phyloP scores from a whole-genome alignment of 2,888 invertebrate genomes.

The Lycophotia porphyrea region DNA sequence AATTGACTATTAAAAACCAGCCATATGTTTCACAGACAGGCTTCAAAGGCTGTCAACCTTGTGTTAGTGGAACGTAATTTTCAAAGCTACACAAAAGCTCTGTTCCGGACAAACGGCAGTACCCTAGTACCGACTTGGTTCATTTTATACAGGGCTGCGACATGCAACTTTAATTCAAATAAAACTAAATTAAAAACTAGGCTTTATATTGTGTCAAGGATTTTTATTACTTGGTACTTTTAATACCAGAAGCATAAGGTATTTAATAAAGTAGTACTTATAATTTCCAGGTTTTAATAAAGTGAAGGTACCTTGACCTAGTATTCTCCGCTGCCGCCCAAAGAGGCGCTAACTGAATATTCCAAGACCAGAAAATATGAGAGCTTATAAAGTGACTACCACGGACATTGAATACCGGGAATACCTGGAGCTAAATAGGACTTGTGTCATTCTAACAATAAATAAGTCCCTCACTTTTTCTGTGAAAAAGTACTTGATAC shows the following conservation, averaged over 20 bases:
- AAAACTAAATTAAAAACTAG: not conserved
- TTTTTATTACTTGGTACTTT: constrained; percentile 17
- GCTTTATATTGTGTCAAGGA: constrained; percentile 26
- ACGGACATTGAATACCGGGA: constrained; percentile 17
- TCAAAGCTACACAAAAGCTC: constrained; percentile 26
- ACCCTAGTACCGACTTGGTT: constrained; percentile 15
- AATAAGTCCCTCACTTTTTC: not conserved
- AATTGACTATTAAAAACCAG: constrained; percentile 34
- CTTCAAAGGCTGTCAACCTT: constrained; percentile 34
- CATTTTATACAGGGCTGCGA: constrained; percentile 22
- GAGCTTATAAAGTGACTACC: constrained; percentile 21
- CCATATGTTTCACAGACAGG: constrained; percentile 9
- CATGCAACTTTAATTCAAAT: constrained; percentile 23
- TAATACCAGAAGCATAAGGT: constrained; percentile 15
- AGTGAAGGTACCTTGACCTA: constrained; percentile 39
- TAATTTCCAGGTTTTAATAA: constrained; percentile 45
- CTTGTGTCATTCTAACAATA: not conserved
- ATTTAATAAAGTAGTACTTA: constrained; percentile 39
- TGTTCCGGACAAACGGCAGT: constrained; percentile 23
- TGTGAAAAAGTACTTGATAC: not conserved
- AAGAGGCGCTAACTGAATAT: constrained; percentile 45
- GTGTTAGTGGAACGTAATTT: constrained; percentile 37
- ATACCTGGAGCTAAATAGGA: constrained; percentile 1
- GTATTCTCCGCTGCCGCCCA: constrained; percentile 15
- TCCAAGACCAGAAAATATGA: constrained; percentile 38